Base-by-base conservation (phyloP, 2,888 invertebrate genomes). In the Strigamia transsilvanica region DNA sequence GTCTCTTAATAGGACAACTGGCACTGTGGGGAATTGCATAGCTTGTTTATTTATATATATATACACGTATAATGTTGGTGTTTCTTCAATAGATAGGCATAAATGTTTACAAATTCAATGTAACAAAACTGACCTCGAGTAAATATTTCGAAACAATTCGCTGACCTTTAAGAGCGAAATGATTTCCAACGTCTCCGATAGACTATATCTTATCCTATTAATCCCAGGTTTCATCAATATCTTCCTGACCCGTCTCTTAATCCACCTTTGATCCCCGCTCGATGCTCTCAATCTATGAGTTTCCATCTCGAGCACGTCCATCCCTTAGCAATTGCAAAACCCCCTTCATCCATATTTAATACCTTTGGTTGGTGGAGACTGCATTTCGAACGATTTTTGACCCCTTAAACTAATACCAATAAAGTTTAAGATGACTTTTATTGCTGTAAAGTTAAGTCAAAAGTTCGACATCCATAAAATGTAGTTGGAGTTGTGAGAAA, bases 311-410 rank as follows among this genome's bases (percentile, higher is more conserved):
- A 73, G 73, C 73, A 73, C 73, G 73, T 73, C 73, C 73, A 32
- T 32, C 73, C 10, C 32, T 9, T 56, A 56, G 56, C 56, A 56
- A 73, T 73, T 73, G 73, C 73, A 73, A 73, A 66, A 73, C 73
- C 73, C 73, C 73, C 73, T 73, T 32, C 73, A 73, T 73, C 73
- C 73, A 73, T 73, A 73, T 73, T 56, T 73, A 73, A 73, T 73
- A 73, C 73, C 56, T 56, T 56, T 73, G 73, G 27, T 27, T 73
- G 27, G 73, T 32, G 15, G 27, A 73, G 15, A 73, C 73, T 73
- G 27, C 12, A 73, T 73, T 56, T 56, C 56, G 56, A 56, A 18
- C 56, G 56, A 56, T 27, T 73, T 73, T 73, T 73, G 73, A 73
- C 73, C 73, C 61, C 73, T 73, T 73, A 73, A 73, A 73, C 73